These are phyloP conservation scores for Podarcis muralis DNA, from an alignment of 2,113 vertebrate genomes.

Conservation along the genomic window DNA sequence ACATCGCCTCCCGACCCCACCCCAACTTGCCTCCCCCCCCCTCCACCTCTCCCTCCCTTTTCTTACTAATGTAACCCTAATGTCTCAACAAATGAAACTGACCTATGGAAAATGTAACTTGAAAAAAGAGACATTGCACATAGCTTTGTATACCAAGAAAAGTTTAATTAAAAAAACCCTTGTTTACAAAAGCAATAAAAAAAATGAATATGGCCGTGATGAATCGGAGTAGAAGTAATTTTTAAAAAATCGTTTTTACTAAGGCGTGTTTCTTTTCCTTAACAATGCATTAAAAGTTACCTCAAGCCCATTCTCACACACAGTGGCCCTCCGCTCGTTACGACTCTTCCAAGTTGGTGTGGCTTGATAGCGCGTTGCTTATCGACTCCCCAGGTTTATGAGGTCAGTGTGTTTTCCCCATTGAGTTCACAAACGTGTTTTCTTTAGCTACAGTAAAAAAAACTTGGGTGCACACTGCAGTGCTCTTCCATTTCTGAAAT, in stretches of 20 bases:
- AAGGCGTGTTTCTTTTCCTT: conserved; percentile 75
- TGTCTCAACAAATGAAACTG: too few relatives aligned
- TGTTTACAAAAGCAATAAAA: too few relatives aligned
- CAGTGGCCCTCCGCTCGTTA: conserved; percentile 91
- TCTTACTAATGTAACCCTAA: too few relatives aligned
- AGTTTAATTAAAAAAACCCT: too few relatives aligned
- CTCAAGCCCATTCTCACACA: conserved; percentile 97
- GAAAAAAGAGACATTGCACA: too few relatives aligned
- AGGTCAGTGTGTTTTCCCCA: conserved; percentile 79
- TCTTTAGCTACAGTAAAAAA: neutral
- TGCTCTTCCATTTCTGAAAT: too few relatives aligned
- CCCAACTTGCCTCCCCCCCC: too few relatives aligned
- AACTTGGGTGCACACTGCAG: too few relatives aligned
- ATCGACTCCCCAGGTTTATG: conserved; percentile 92
- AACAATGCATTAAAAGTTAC: conserved; percentile 81
- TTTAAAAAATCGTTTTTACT: neutral
- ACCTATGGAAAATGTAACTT: too few relatives aligned
- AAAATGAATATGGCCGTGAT: neutral
- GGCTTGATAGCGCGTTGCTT: conserved; percentile 92
- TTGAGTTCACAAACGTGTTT: neutral
- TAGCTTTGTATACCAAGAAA: too few relatives aligned
- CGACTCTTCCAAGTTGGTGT: conserved; percentile 93
- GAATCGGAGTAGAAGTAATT: neutral
- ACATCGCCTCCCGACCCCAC: too few relatives aligned
- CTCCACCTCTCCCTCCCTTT: too few relatives aligned